phyloP scores from a whole-genome alignment of 2,797 vertebrate species.

The Pseudochirops corinnae region DNA sequence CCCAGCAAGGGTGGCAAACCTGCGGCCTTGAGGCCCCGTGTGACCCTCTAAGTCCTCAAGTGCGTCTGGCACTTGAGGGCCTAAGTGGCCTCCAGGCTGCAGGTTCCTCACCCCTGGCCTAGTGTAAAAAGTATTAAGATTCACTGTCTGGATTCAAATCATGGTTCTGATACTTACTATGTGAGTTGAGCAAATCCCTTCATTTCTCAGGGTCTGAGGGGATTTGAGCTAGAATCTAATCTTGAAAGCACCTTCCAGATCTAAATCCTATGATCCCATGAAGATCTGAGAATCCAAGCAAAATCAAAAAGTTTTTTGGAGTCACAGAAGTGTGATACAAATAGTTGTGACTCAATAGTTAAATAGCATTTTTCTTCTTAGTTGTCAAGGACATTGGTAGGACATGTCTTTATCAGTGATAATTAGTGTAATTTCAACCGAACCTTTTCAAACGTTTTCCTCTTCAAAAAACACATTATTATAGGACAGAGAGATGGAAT shows the following conservation, averaged over 20 bases:
- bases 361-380: slow-evolving; percentile 6
- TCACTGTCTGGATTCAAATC: neutral
- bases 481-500: neutral
- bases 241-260: neutral
- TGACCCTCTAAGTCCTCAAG: too few relatives aligned
- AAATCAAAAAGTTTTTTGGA: neutral
- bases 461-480: neutral
- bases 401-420: slow-evolving; percentile 1
- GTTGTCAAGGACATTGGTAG: neutral
- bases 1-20: too few relatives aligned
- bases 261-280: neutral
- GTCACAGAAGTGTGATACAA: neutral
- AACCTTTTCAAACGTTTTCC: neutral
- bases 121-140: neutral
- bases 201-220: neutral
- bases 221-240: neutral
- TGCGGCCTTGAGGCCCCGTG: too few relatives aligned
- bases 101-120: too few relatives aligned
- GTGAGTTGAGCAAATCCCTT: neutral
- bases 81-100: too few relatives aligned
- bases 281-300: neutral
- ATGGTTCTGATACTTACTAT: neutral
- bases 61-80: too few relatives aligned
- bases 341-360: neutral
- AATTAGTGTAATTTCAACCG: slow-evolving; percentile 27